A percentile compares a stretch with the other conserved stretches of the same genome.
These are phyloP conservation scores for Neotoxoptera formosana DNA, from an alignment of 1,140 invertebrate genomes.

Conservation along the genomic window DNA sequence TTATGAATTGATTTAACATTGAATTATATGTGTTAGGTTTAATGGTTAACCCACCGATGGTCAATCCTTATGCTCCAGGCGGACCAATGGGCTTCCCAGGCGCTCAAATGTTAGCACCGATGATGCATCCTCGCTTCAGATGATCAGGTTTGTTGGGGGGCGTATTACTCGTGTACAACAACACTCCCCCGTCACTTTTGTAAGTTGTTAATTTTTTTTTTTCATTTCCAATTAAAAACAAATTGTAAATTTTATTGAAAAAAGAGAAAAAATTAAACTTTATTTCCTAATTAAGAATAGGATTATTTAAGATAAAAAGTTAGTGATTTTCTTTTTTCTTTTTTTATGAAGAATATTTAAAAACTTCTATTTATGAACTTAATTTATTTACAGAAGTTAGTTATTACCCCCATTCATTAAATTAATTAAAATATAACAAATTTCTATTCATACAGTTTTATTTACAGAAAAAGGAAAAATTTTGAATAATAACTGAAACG, in stretches of 20 bases:
- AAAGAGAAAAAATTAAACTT: constrained; percentile 43
- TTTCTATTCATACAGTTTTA: constrained; percentile 56
- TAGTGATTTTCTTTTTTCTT: constrained; percentile 36
- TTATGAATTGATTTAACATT: background rate
- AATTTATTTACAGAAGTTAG: constrained; percentile 44
- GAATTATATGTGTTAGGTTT: constrained; percentile 65
- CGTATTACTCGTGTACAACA: constrained; percentile 61
- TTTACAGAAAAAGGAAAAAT: constrained; percentile 57
- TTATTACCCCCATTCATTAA: constrained; percentile 14
- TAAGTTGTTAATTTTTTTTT: constrained; percentile 51
- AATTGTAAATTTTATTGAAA: constrained; percentile 47
- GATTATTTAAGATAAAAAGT: constrained; percentile 24
- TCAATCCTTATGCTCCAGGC: constrained; percentile 69
- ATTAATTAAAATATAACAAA: constrained; percentile 18
- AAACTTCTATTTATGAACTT: background rate
- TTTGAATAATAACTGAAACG: constrained; percentile 57
- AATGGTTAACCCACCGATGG: constrained; percentile 74
- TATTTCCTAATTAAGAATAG: constrained; percentile 41
- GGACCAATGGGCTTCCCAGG: constrained; percentile 71
- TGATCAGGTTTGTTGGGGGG: constrained; percentile 69
- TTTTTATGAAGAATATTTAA: constrained; percentile 8
- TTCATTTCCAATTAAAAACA: background rate
- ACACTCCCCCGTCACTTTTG: constrained; percentile 57
- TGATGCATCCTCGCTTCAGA: constrained; percentile 82
- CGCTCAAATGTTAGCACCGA: constrained; percentile 70